Conservation (phyloP, 2,797 vertebrate genomes). For the Sus cebifrons region DNA sequence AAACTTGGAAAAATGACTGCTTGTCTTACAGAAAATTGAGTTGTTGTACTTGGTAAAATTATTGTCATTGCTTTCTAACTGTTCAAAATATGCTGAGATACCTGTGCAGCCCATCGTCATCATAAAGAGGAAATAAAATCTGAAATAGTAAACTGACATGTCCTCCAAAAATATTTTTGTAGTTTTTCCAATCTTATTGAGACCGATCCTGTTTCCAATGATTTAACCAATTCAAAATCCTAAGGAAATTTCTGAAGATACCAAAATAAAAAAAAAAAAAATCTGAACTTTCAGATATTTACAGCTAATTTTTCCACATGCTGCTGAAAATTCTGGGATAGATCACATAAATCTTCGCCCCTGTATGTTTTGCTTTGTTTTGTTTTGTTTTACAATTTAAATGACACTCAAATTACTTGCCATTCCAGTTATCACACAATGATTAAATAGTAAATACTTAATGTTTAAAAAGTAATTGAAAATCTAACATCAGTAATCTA, state of each 20-base stretch:
- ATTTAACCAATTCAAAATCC: slow-evolving; percentile 5
- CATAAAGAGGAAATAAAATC: background rate
- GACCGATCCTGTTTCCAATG: background rate
- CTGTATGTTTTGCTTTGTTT: background rate
- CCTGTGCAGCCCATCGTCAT: background rate
- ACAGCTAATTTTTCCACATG: background rate
- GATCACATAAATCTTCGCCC: background rate
- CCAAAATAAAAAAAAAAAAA: slow-evolving; percentile 55
- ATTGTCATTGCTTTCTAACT: slow-evolving; percentile 21
- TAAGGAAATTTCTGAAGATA: background rate
- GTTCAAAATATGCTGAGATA: background rate
- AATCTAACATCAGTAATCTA: background rate
- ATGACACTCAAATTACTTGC: background rate
- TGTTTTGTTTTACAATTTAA: background rate
- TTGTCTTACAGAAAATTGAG: slow-evolving; percentile 7
- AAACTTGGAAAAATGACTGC: slow-evolving; percentile 5
- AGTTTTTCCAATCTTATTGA: background rate
- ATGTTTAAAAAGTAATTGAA: slow-evolving; percentile 46
- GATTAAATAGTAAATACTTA: background rate
- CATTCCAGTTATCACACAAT: background rate
- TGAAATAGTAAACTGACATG: slow-evolving; percentile 6
- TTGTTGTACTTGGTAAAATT: slow-evolving; percentile 45
- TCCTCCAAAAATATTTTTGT: background rate
- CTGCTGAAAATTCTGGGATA: slow-evolving; percentile 6
- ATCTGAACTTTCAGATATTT: slow-evolving; percentile 19